Evolutionary conservation across 2,888 invertebrate species (phyloP).

Genomic region (Cerastis leucographa): DNA sequence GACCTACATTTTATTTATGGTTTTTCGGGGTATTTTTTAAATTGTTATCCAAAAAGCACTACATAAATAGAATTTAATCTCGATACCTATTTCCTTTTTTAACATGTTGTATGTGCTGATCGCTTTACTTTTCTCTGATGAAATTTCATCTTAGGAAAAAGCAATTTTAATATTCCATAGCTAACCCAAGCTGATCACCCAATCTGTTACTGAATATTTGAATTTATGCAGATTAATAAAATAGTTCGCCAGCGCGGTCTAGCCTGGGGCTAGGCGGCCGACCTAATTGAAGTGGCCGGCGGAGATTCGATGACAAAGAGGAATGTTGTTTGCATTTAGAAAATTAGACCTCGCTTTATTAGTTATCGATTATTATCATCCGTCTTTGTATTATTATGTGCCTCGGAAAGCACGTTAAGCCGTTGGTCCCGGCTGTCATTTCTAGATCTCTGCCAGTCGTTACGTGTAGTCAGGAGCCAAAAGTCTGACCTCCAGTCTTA

Average conservation of each 20-base stretch:
- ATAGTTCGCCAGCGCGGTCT: constrained; percentile 57
- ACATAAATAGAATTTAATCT: too few species aligned
- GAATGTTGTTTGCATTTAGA: constrained; percentile 49
- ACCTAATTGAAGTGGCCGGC: constrained; percentile 64
- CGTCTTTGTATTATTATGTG: not conserved
- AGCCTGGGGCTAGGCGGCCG: constrained; percentile 53
- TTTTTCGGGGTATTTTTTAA: too few species aligned
- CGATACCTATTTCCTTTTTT: too few species aligned
- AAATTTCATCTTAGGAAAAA: constrained; percentile 16
- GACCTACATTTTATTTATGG: too few species aligned
- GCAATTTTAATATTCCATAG: constrained; percentile 17
- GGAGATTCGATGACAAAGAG: constrained; percentile 55
- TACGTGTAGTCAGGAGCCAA: too few species aligned
- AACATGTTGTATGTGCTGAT: not conserved
- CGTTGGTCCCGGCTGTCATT: too few species aligned
- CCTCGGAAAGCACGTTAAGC: too few species aligned
- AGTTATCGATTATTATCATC: constrained; percentile 29
- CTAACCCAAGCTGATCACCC: constrained; percentile 42
- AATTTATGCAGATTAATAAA: constrained; percentile 70
- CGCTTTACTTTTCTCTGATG: not conserved
- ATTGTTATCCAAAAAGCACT: too few species aligned
- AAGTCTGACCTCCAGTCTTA: too few species aligned
- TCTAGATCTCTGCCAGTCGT: too few species aligned
- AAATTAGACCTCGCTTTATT: constrained; percentile 47
- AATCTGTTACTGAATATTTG: constrained; percentile 68